Percentiles rank a stretch among this genome's conserved stretches.
Conservation (phyloP, 2,797 vertebrate genomes). For the Pangasius djambal region DNA sequence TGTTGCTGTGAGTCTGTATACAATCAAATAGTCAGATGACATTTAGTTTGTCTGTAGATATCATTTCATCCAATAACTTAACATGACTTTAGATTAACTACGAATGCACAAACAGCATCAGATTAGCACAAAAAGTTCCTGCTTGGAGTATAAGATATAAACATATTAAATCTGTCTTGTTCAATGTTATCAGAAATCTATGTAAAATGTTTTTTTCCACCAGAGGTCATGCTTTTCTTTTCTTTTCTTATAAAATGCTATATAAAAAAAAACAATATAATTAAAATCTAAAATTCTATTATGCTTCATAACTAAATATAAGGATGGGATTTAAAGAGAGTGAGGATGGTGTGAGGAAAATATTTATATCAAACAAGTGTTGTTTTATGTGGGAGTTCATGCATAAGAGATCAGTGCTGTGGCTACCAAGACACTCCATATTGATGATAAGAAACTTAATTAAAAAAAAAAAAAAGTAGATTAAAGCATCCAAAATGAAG, state of each 20-base stretch:
- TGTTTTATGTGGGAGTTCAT: not conserved
- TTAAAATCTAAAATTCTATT: not conserved
- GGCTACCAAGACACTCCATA: not conserved
- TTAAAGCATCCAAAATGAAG: not conserved
- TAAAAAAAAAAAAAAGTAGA: not conserved
- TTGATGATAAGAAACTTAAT: not conserved
- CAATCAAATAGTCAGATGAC: not conserved
- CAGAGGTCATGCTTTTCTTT: not conserved
- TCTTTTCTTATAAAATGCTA: not conserved
- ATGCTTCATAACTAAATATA: not conserved
- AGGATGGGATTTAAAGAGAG: not conserved
- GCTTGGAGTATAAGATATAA: not conserved
- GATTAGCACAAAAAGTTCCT: not conserved
- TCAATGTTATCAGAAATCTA: not conserved
- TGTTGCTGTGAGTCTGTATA: not conserved
- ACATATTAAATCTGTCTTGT: not conserved
- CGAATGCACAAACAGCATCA: not conserved
- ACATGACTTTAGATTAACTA: not conserved
- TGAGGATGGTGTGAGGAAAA: not conserved
- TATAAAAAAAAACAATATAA: constrained; percentile 1
- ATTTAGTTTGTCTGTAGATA: not conserved
- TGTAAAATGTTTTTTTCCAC: not conserved
- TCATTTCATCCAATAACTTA: not conserved
- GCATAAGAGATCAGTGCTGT: not conserved
- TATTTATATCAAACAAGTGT: not conserved